Evolutionary conservation across 2,888 invertebrate species (phyloP), one percentile per base, ranked within the genome.

Genomic region (Pristionchus entomophagus): DNA sequence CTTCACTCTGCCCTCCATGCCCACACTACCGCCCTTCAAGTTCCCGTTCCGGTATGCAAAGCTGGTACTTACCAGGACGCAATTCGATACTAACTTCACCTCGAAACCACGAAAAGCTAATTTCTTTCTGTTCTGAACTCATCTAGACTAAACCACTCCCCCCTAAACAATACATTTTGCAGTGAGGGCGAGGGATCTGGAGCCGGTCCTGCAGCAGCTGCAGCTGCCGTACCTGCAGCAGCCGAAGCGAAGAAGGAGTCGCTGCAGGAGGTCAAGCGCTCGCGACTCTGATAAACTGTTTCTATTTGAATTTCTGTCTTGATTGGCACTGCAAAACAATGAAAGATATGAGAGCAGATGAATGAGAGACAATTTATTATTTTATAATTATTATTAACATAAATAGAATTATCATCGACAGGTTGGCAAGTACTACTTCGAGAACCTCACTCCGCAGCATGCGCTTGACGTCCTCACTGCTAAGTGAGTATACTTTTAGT

Each of bases 151-250:
- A 6, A 45, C 45, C 14, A 45, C 6, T 45, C 45, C 14, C 8
- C 6, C 1, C 59, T n/a, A 32, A 32, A 12, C 32, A 62, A 32
- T 17, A n/a, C 2, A 29, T 19, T 65, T 35, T 65, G 65, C 65
- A 73, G 73, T 73, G 73, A 73, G 73, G 73, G 73, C 41, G 78
- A 80, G 78, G 78, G n/a, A n/a, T n/a, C n/a, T n/a, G n/a, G n/a
- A n/a, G n/a, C n/a, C n/a, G n/a, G n/a, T n/a, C n/a, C 29, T 32
- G 51, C 49, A 35, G 78, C 51, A 32, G 78, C 29, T 41, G 51
- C 32, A 51, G 78, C 49, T 19, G 78, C 12, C 49, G 78, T 19
- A 4, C 51, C 12, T 22, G 78, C 32, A 10, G 78, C 78, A 1
- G 32, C 51, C 32, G 51, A 29, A 4, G 10, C 32, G 26, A 41